Conservation (phyloP, 2,113 vertebrate genomes). For the Pandion haliaetus region DNA sequence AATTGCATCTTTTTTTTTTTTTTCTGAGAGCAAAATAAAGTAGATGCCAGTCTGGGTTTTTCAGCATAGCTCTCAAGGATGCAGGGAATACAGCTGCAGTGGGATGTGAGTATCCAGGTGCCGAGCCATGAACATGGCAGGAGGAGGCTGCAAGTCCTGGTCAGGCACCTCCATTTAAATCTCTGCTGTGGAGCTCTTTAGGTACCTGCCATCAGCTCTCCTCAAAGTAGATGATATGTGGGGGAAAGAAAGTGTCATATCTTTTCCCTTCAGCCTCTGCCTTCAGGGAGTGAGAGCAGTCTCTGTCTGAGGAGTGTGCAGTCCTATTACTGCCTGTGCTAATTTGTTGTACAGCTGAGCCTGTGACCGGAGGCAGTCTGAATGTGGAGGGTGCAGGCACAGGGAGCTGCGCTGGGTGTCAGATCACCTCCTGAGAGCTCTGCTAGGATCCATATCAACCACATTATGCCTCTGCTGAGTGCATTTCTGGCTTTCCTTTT, state of each 20-base stretch:
- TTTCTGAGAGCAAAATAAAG: not conserved
- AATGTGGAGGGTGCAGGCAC: not conserved
- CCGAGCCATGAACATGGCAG: not conserved
- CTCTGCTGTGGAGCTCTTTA: not conserved
- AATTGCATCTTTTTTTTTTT: not conserved
- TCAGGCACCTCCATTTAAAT: not conserved
- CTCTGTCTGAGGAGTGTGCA: not conserved
- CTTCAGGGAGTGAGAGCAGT: not conserved
- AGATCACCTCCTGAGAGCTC: not conserved
- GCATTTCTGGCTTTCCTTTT: not conserved
- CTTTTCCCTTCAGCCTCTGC: not conserved
- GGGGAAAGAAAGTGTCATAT: not conserved
- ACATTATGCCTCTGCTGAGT: not conserved
- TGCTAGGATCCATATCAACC: not conserved
- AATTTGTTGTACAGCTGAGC: not conserved
- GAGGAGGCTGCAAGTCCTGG: not conserved
- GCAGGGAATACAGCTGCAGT: not conserved
- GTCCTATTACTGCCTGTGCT: conserved; percentile 16
- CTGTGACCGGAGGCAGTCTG: not conserved
- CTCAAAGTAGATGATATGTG: not conserved
- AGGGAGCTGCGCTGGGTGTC: not conserved
- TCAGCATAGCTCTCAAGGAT: not conserved
- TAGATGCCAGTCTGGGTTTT: not conserved
- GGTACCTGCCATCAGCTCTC: not conserved
- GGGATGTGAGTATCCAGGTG: not conserved